Evolutionary conservation across 2,888 invertebrate genomes (phyloP).

Genomic region (Ormyrus nitidulus): DNA sequence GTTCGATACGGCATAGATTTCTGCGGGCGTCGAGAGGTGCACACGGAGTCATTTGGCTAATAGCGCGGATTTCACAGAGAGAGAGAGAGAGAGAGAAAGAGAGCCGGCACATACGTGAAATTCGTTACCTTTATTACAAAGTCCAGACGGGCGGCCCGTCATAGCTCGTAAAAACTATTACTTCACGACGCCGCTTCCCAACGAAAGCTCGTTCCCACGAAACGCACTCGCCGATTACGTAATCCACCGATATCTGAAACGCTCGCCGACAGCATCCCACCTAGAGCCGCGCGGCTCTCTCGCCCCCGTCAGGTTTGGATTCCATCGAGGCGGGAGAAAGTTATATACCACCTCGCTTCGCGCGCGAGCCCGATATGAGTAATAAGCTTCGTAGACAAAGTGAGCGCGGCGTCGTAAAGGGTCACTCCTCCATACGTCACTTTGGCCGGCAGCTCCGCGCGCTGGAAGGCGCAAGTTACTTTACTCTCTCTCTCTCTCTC

Average conservation of each 20-base stretch:
- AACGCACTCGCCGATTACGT: conserved; percentile 15
- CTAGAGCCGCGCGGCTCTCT: too few species aligned
- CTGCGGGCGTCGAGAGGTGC: conserved; percentile 26
- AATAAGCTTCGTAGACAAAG: conserved; percentile 37
- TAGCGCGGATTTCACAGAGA: conserved; percentile 26
- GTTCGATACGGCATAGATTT: conserved; percentile 23
- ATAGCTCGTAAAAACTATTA: conserved; percentile 37
- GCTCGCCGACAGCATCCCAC: too few species aligned
- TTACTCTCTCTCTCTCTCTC: too few species aligned
- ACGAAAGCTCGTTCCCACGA: conserved; percentile 49
- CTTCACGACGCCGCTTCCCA: conserved; percentile 5
- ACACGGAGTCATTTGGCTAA: conserved; percentile 35
- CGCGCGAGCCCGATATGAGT: conserved; percentile 18
- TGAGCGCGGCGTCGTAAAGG: conserved; percentile 15
- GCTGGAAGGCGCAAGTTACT: too few species aligned
- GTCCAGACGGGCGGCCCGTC: conserved; percentile 1
- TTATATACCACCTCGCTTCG: not conserved
- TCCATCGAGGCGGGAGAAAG: not conserved
- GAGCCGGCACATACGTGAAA: not conserved
- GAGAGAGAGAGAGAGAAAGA: too few species aligned
- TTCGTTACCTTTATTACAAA: conserved; percentile 15
- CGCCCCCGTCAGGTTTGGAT: not conserved
- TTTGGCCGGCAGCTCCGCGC: too few species aligned
- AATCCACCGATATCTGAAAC: not conserved
- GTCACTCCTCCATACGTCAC: too few species aligned